Conservation (phyloP, 2,888 invertebrate genomes). For the Rutpela maculata region DNA sequence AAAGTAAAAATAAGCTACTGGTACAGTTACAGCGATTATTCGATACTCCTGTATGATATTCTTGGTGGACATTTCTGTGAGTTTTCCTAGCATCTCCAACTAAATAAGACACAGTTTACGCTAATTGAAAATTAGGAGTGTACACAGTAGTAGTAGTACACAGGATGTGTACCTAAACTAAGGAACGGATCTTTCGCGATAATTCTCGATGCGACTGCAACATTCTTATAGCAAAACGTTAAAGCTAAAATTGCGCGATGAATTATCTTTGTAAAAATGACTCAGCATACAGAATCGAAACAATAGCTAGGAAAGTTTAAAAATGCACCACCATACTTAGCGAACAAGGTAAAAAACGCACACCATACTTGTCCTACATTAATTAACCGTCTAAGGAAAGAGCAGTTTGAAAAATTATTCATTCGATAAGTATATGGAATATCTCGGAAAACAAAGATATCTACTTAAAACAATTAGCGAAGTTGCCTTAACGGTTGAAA, state of each 20-base stretch:
- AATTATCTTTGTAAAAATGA: not conserved
- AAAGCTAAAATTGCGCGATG: not conserved
- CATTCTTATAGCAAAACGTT: not conserved
- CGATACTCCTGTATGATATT: too few species aligned
- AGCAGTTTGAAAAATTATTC: slow-evolving; percentile 47
- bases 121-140: too few species aligned
- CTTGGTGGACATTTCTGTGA: too few species aligned
- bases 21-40: too few species aligned
- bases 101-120: too few species aligned
- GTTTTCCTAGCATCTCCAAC: too few species aligned
- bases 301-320: slow-evolving; percentile 36
- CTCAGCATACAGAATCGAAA: slow-evolving; percentile 6
- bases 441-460: slow-evolving; percentile 46
- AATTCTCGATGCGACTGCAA: too few species aligned
- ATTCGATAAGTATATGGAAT: slow-evolving; percentile 37
- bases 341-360: slow-evolving; percentile 45
- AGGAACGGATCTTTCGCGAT: not conserved
- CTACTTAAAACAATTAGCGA: slow-evolving; percentile 17
- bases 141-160: too few species aligned
- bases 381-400: slow-evolving; percentile 51
- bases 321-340: slow-evolving; percentile 27
- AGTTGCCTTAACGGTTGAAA: slow-evolving; percentile 25
- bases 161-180: not conserved
- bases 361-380: slow-evolving; percentile 54
- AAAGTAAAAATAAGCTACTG: too few species aligned